These are phyloP conservation scores for Tretioscincus oriximinensis DNA, from an alignment of 2,113 vertebrate genomes.

Conservation along the genomic window DNA sequence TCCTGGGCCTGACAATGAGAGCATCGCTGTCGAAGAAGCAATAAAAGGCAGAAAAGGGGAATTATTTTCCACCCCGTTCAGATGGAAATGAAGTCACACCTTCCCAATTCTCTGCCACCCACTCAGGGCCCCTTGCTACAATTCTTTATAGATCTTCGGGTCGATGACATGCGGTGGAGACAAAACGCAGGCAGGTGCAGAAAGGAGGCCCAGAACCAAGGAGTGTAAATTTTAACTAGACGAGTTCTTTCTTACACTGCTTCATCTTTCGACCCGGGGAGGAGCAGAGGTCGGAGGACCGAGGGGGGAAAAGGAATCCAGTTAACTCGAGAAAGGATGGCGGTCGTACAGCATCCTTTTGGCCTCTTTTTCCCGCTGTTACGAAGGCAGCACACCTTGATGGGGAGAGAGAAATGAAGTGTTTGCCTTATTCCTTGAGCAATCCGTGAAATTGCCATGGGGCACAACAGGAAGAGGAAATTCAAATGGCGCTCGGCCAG, in stretches of 20 bases:
- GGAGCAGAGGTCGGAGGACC: neutral
- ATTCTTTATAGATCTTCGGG: conserved; percentile 66
- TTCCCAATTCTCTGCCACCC: conserved; percentile 54
- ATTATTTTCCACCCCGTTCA: conserved; percentile 67
- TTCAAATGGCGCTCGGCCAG: neutral
- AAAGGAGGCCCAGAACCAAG: conserved; percentile 43
- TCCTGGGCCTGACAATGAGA: conserved; percentile 49
- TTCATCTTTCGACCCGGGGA: neutral
- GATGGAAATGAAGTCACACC: conserved; percentile 65
- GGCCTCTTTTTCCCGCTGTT: neutral
- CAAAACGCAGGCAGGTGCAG: conserved; percentile 35
- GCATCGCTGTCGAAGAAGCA: conserved; percentile 58
- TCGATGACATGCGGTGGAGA: conserved; percentile 66
- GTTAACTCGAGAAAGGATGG: neutral
- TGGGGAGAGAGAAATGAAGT: neutral
- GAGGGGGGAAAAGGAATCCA: neutral
- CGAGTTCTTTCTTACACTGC: conserved; percentile 24
- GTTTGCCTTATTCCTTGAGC: conserved; percentile 28
- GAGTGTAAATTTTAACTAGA: conserved; percentile 65
- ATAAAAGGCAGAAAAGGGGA: conserved; percentile 56
- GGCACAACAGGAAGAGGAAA: conserved; percentile 2
- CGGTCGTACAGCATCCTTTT: neutral
- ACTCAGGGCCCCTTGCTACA: conserved; percentile 58
- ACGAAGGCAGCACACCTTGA: neutral
- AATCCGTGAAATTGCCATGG: conserved; percentile 38